A percentile compares a stretch with the other conserved stretches of the same genome.
phyloP scores from a whole-genome alignment of 35 echinoderm and acorn worm genomes.

The Apostichopus parvimensis region DNA sequence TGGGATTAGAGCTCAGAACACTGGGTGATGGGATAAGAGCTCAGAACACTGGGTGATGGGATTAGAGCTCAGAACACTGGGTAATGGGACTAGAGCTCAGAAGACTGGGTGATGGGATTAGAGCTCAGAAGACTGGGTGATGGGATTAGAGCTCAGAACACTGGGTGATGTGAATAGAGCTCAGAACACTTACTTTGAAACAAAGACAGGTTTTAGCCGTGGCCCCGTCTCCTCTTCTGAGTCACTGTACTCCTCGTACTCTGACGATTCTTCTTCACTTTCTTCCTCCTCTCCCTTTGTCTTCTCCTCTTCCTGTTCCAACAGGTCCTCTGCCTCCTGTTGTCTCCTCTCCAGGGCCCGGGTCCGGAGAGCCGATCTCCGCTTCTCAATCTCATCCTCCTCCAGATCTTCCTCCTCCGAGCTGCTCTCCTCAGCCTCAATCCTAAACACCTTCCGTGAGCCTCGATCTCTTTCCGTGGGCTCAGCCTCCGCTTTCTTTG shows the following conservation, averaged over 20 bases:
- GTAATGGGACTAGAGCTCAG: too few relatives aligned
- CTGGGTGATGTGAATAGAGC: too few relatives aligned
- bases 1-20: too few relatives aligned
- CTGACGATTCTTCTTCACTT: slow-evolving; percentile 70
- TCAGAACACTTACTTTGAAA: slow-evolving; percentile 69
- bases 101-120: too few relatives aligned
- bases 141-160: too few relatives aligned
- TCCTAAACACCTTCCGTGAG: slow-evolving; percentile 52
- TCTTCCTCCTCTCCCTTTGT: slow-evolving; percentile 59
- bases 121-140: too few relatives aligned
- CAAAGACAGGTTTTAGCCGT: slow-evolving; percentile 93
- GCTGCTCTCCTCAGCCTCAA: slow-evolving; percentile 89
- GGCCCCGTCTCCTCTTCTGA: slow-evolving; percentile 92
- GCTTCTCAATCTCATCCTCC: slow-evolving; percentile 88
- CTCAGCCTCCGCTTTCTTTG: background rate
- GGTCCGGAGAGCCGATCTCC: slow-evolving; percentile 67
- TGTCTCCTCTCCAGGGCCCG: slow-evolving; percentile 53
- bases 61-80: too few relatives aligned
- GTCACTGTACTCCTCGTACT: slow-evolving; percentile 94
- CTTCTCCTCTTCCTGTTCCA: slow-evolving; percentile 57
- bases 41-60: too few relatives aligned
- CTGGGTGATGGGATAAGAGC: too few relatives aligned
- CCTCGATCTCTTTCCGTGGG: background rate
- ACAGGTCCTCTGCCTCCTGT: slow-evolving; percentile 64
- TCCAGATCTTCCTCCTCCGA: slow-evolving; percentile 90